Base-by-base conservation (phyloP, 1,140 invertebrate genomes). In the Drosophila dunni region DNA sequence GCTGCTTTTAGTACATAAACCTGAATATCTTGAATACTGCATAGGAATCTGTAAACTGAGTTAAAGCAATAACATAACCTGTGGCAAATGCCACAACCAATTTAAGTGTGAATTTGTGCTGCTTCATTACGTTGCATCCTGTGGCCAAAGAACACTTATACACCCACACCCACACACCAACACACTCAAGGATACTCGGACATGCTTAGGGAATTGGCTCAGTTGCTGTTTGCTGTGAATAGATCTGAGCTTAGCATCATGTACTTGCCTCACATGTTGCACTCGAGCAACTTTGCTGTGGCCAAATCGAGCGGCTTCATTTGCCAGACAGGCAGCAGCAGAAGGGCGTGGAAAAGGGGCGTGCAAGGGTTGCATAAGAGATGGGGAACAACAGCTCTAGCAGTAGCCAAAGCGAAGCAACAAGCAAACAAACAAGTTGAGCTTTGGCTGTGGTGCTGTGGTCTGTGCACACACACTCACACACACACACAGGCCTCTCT, bases 251-350 rank as follows among this genome's bases (percentile, higher is more conserved):
- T 36, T 29, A 36, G 46, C 33, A 64, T 44, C 48, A 38, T 40
- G 34, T 15, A 62, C 8, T 56, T 20, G 48, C 38, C 46, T 34
- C 51, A 79, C 76, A 84, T 80, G 81, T 75, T 76, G 72, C 81
- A 79, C 80, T 75, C 46, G 58, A 63, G 38, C n/a, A 84, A 84
- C 66, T 80, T 76, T 79, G 13, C 48, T 75, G 71, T 77, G 73
- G 83, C 45, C 65, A 86, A 86, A 88, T 82, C 75, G 72, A 83
- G 79, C 79, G 81, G 71, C 82, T 86, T 82, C 79, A 85, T 81
- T 81, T 86, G 56, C 62, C 62, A 40, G 29, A 44, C 48, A 53
- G 2, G 9, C 9, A 24, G 17, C 17, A 20, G 17, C 17, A 1
- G 2, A n/a, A 5, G 11, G 40, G 40, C 11, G 36, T 34, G n/a